Base-by-base conservation (phyloP, 2,113 vertebrate species). In the Trachemys scripta region DNA sequence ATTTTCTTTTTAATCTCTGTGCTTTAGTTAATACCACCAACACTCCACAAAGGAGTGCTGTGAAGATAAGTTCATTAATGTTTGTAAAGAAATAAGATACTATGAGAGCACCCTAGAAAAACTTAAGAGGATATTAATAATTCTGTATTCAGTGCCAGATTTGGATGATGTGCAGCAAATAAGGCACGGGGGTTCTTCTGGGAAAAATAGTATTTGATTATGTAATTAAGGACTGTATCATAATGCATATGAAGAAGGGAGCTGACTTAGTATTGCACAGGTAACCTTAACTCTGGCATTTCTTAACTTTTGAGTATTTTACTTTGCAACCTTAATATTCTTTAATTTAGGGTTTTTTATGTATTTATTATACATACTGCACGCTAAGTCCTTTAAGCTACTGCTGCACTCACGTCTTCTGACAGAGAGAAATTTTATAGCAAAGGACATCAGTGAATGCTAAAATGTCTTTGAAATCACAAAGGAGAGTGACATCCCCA, bases 401-500 rank as follows among this genome's bases (percentile, higher is more conserved):
- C 49, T 88, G 72, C 42, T 90, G 82, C 17, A 45, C 45, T 95
- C 56, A 45, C 9, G 80, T 87, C 31, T 95, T 95, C 80, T 86
- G 56, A 90, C 31, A 72, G 27, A 47, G 13, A 97, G 38, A 62
- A 94, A 92, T 93, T 89, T 89, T 88, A 72, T 80, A 95, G 88
- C 89, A 84, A 95, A 96, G 92, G 88, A 56, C 87, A 95, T 78
- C 85, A 90, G 49, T 88, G 93, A 96, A 92, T 81, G 53, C 69
- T 91, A 89, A 96, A 96, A 90, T 93, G 85, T 80, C 59, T 96
- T 84, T 93, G 92, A 96, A 96, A 96, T 94, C 86, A 91, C 50
- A 69, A 85, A 93, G 54, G 27, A 93, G 80, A 86, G 62, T 92
- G 90, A 94, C 82, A 93, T 85, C 72, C 84, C 80, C 76, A 89